Percentiles rank a stretch among this genome's conserved stretches.
Evolutionary conservation across 2,113 vertebrate genomes (phyloP).

Genomic region (Ptyas mucosa): DNA sequence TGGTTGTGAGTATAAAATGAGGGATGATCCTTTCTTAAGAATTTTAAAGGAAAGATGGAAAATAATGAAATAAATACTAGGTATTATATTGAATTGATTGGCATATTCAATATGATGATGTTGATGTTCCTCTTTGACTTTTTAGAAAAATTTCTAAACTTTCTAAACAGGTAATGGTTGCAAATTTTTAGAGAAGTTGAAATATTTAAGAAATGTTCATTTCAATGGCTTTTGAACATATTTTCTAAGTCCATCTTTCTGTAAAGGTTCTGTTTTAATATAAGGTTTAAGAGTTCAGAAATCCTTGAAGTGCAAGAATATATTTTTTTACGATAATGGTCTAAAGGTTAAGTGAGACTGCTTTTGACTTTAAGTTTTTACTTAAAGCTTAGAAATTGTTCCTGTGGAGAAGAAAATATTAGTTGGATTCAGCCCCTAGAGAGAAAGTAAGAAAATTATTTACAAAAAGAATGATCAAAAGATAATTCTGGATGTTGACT

Average conservation of each 20-base stretch:
- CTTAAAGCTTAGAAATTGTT: not conserved
- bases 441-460: constrained; percentile 12
- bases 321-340: not conserved
- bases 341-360: not conserved
- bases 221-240: not conserved
- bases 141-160: not conserved
- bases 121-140: not conserved
- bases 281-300: not conserved
- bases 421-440: not conserved
- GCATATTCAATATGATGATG: not conserved
- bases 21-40: not conserved
- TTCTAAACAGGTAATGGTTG: not conserved
- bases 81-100: not conserved
- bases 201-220: not conserved
- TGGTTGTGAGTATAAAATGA: not conserved
- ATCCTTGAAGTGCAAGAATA: not conserved
- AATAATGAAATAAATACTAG: not conserved
- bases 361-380: not conserved
- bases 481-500: not conserved
- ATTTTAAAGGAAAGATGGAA: not conserved
- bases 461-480: not conserved
- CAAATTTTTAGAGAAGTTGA: not conserved
- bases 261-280: not conserved
- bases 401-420: not conserved
- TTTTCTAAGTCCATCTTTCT: not conserved